Conservation (phyloP, 2,888 invertebrate species). For the Nymphalis urticae region DNA sequence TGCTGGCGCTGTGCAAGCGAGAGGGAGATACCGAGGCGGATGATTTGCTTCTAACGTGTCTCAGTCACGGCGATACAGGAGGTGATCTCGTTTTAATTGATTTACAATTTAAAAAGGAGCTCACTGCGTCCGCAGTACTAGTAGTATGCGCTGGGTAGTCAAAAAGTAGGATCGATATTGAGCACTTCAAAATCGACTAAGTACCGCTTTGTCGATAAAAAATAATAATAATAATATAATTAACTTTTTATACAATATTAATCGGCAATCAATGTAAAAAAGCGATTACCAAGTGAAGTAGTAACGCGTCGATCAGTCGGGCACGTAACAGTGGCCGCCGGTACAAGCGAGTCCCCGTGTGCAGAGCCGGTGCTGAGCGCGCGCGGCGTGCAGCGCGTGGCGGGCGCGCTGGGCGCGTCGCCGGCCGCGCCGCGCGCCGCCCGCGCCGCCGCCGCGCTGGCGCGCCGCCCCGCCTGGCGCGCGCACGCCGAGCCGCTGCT, state of each 20-base stretch:
- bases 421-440: slow-evolving; percentile 29
- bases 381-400: slow-evolving; percentile 39
- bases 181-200: not conserved
- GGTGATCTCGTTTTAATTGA: not conserved
- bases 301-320: no score
- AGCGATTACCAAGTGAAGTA: no score
- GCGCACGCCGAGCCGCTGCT: slow-evolving; percentile 35
- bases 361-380: slow-evolving; percentile 35
- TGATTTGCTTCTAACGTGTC: not conserved
- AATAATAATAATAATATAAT: no score
- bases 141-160: no score
- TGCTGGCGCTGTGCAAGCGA: slow-evolving; percentile 2
- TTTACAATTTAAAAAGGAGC: no score
- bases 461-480: slow-evolving; percentile 23
- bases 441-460: slow-evolving; percentile 25
- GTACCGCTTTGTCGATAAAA: slow-evolving; percentile 24
- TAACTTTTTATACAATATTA: no score
- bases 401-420: slow-evolving; percentile 32
- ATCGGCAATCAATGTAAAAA: no score
- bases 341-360: not conserved
- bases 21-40: slow-evolving; percentile 33
- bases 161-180: no score
- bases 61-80: not conserved
- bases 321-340: no score
- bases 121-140: no score